Evolutionary conservation across 2,113 vertebrate species (phyloP).

Genomic region (Urocynchramus pylzowi): DNA sequence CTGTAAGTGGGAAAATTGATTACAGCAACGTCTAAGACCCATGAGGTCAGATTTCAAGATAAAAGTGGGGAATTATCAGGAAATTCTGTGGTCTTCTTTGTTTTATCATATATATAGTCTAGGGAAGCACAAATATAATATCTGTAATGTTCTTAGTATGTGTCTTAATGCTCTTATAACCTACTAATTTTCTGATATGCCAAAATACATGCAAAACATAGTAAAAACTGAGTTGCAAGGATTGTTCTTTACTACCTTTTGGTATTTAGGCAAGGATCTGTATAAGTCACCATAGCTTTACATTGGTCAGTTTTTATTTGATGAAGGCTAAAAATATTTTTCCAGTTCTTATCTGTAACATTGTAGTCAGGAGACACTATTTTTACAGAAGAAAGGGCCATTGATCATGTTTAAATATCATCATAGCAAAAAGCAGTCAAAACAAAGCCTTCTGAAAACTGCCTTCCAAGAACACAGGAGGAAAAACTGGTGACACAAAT

Average conservation of each 20-base stretch:
- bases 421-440: constrained; percentile 12
- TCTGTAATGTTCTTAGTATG: not conserved
- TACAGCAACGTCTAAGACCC: not conserved
- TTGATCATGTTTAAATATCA: constrained; percentile 22
- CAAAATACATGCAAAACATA: not conserved
- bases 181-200: not conserved
- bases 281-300: not conserved
- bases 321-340: constrained; percentile 1
- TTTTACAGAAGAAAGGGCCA: not conserved
- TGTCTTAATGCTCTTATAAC: not conserved
- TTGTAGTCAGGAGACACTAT: not conserved
- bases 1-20: not conserved
- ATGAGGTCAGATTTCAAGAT: not conserved
- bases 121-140: not conserved
- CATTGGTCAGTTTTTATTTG: not conserved
- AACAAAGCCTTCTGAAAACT: constrained; percentile 23
- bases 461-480: not conserved
- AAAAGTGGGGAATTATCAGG: not conserved
- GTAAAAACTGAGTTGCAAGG: not conserved
- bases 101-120: accelerated
- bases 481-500: constrained; percentile 4
- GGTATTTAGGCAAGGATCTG: not conserved
- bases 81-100: not conserved
- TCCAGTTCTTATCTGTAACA: not conserved
- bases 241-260: not conserved